These are phyloP conservation scores for Oreochromis grahami DNA, from an alignment of 2,797 vertebrate genomes.

Conservation along the genomic window DNA sequence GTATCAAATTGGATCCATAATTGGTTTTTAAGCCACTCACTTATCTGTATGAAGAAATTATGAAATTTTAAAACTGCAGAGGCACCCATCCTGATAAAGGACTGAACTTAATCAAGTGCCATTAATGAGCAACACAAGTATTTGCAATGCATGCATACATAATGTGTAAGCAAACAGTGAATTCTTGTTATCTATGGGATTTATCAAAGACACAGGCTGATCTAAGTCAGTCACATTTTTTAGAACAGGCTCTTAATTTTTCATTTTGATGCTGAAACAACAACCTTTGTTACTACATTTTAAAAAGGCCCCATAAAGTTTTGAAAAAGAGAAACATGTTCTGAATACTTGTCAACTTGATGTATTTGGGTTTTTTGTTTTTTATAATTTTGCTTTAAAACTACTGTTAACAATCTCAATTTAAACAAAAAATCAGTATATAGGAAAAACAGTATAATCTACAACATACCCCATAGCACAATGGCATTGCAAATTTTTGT, in stretches of 20 bases:
- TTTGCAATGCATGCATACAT: not conserved
- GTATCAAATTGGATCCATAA: not conserved
- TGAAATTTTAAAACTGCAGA: not conserved
- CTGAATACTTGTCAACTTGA: no score
- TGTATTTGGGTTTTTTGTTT: not conserved
- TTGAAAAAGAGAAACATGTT: not conserved
- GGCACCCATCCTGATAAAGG: not conserved
- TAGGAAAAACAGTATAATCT: not conserved
- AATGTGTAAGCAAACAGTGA: not conserved
- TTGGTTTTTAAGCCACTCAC: not conserved
- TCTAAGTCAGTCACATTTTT: not conserved
- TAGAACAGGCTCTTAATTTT: not conserved
- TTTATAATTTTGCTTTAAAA: not conserved
- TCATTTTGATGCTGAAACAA: not conserved
- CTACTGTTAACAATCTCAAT: not conserved
- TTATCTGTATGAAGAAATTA: not conserved
- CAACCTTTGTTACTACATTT: not conserved
- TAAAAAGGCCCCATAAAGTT: not conserved
- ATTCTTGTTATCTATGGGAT: not conserved
- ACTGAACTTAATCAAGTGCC: conserved; percentile 10
- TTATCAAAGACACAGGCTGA: not conserved
- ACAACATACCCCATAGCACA: not conserved
- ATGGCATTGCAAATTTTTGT: not conserved
- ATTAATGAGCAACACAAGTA: not conserved
- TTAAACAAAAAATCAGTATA: not conserved